Evolutionary conservation across 1,140 invertebrate species (phyloP), one percentile per base, ranked within the genome.

Genomic region (Euborellia annulipes): DNA sequence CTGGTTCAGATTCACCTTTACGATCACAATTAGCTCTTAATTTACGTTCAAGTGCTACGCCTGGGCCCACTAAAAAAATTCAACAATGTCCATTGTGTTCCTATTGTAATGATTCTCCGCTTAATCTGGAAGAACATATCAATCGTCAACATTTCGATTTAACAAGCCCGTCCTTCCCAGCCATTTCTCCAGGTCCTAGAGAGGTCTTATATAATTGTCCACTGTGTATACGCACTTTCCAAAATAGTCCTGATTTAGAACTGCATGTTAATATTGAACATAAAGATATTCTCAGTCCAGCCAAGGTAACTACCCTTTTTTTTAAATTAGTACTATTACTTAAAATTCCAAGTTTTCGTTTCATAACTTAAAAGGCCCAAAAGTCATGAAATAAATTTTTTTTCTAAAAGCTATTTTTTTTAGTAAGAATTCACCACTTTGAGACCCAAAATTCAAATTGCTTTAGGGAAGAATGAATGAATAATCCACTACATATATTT

Each of bases 241-340:
- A 73, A 17, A 76, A 77, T 48, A 74, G 73, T 8, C 73, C 78
- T n/a, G 82, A 85, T 58, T 69, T 89, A 19, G 82, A 87, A 61
- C 58, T 85, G 8, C 86, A 90, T 60, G 84, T 89, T 0, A 88
- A 88, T 61, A 78, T 85, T 18, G 82, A 85, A 56, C 85, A 89
- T 59, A 71, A 72, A 55, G 78, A 82, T 61, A 73, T 82, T 50
- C 64, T 82, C 4, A 81, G 77, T 55, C 72, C 73, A 16, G 56
- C 36, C 41, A 52, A 52, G 49, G 51, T 52, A 27, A 36, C 21
- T n/a, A n/a, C n/a, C n/a, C n/a, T n/a, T n/a, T n/a, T n/a, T n/a
- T n/a, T n/a, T n/a, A n/a, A n/a, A n/a, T n/a, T n/a, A n/a, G n/a
- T n/a, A n/a, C n/a, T n/a, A n/a, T n/a, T n/a, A n/a, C n/a, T n/a